phyloP scores from a whole-genome alignment of 2,113 vertebrate species.

The Seriola rivoliana region DNA sequence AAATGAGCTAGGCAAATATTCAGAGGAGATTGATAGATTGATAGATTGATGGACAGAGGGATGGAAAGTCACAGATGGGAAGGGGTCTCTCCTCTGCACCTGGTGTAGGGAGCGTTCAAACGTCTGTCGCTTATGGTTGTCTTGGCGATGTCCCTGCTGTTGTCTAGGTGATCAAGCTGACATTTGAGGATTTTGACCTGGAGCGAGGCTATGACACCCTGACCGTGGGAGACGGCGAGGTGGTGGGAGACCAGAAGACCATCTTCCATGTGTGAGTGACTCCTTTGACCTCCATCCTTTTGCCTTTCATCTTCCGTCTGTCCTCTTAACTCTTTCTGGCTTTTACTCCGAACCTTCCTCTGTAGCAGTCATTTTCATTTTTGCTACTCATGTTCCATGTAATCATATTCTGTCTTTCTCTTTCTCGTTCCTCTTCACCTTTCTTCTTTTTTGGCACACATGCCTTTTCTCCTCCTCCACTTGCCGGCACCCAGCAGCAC shows the following conservation, averaged over 20 bases:
- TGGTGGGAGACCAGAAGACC: constrained; percentile 96
- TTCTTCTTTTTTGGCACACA: constrained; percentile 34
- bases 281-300: constrained; percentile 41
- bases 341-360: neutral
- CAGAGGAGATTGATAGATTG: constrained; percentile 17
- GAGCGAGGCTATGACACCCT: constrained; percentile 98
- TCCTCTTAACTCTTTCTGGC: constrained; percentile 16
- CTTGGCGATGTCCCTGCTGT: constrained; percentile 41
- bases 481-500: constrained; percentile 24
- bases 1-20: constrained; percentile 18
- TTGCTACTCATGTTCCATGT: constrained; percentile 32
- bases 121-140: constrained; percentile 45
- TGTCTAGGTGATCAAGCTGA: constrained; percentile 96
- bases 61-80: constrained; percentile 52
- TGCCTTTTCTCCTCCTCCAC: constrained; percentile 28
- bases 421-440: constrained; percentile 38
- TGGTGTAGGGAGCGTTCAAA: constrained; percentile 33
- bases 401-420: constrained; percentile 32
- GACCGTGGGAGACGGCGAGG: constrained; percentile 94
- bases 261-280: constrained; percentile 97
- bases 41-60: constrained; percentile 26
- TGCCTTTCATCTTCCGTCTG: constrained; percentile 33
- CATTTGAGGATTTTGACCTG: constrained; percentile 98
- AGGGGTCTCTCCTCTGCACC: constrained; percentile 43
- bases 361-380: constrained; percentile 31